phyloP scores from a whole-genome alignment of 1,140 invertebrate species.

The Ericerus pela region DNA sequence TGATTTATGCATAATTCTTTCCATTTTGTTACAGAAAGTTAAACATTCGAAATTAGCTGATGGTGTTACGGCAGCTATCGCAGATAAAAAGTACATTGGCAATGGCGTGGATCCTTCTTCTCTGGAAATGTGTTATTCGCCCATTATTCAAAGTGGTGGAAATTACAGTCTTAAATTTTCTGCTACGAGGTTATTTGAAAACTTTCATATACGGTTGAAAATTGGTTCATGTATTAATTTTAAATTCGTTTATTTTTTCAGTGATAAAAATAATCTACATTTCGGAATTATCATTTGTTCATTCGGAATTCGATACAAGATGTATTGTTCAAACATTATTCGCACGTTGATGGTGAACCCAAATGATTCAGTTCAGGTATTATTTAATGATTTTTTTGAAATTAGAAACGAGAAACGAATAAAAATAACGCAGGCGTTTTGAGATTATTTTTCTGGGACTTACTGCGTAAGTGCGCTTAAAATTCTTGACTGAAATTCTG shows the following conservation, averaged over 20 bases:
- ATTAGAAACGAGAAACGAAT: too few species aligned
- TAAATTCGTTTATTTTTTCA: constrained; percentile 32
- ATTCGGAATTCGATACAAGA: constrained; percentile 87
- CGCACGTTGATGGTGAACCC: constrained; percentile 96
- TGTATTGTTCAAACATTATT: constrained; percentile 96
- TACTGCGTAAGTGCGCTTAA: too few species aligned
- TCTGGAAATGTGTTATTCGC: constrained; percentile 94
- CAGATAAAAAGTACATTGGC: constrained; percentile 82
- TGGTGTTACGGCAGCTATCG: constrained; percentile 78
- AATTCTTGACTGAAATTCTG: too few species aligned
- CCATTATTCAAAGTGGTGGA: constrained; percentile 96
- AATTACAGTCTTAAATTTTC: constrained; percentile 96
- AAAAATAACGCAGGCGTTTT: too few species aligned
- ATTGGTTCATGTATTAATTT: background rate
- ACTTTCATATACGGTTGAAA: background rate
- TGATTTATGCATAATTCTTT: background rate
- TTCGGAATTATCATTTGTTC: constrained; percentile 95
- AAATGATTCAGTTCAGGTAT: constrained; percentile 52
- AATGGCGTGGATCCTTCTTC: constrained; percentile 69
- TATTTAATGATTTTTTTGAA: too few species aligned
- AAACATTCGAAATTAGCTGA: constrained; percentile 89
- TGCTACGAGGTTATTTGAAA: constrained; percentile 40
- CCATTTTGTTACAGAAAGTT: constrained; percentile 54
- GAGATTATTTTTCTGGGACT: too few species aligned
- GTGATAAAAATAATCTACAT: constrained; percentile 85